These are phyloP conservation scores for Nephrotoma appendiculata DNA, from an alignment of 2,888 invertebrate species.

Conservation along the genomic window DNA sequence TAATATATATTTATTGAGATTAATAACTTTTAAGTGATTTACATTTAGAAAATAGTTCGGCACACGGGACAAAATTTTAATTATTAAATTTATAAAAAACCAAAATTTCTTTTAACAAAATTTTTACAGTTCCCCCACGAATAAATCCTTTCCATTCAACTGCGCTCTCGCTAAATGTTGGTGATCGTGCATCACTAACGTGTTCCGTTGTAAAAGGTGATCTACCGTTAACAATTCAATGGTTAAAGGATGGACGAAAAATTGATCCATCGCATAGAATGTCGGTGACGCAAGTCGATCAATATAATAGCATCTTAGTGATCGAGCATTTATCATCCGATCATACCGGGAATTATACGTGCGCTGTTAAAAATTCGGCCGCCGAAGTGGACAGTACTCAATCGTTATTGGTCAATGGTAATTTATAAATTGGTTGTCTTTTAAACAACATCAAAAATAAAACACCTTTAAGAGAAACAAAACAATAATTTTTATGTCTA, in stretches of 20 bases:
- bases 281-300: conserved; percentile 57
- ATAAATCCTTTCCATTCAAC: conserved; percentile 56
- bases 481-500: background rate
- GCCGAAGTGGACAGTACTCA: conserved; percentile 60
- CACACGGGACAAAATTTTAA: background rate
- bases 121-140: conserved; percentile 51
- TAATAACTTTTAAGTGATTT: background rate
- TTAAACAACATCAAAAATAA: background rate
- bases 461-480: background rate
- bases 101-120: background rate
- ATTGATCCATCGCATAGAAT: conserved; percentile 47
- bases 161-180: conserved; percentile 53
- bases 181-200: conserved; percentile 56
- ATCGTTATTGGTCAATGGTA: conserved; percentile 65
- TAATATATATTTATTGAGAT: background rate
- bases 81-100: background rate
- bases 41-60: background rate
- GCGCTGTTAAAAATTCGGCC: conserved; percentile 55
- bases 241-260: conserved; percentile 59
- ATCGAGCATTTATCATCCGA: conserved; percentile 60
- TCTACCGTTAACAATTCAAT: conserved; percentile 56
- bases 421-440: conserved; percentile 18
- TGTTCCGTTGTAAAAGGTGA: conserved; percentile 65
- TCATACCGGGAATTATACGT: conserved; percentile 65
- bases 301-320: conserved; percentile 62